Conservation (phyloP, 2,113 vertebrate species). For the Lethenteron reissneri region DNA sequence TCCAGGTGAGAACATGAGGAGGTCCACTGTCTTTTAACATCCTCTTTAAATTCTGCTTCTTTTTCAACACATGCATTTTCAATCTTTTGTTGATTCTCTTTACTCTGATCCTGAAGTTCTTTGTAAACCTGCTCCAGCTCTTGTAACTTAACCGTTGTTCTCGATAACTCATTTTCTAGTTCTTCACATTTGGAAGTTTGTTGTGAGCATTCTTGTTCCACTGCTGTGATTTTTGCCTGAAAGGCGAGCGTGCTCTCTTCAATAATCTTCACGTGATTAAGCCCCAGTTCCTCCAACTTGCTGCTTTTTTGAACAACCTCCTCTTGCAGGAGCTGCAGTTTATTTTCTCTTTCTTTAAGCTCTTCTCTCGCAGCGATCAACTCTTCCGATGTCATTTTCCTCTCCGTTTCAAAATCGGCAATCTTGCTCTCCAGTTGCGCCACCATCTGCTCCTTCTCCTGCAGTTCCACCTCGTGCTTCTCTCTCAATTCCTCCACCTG, state of each 20-base stretch:
- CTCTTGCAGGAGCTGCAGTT: conserved; percentile 39
- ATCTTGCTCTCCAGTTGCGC: conserved; percentile 33
- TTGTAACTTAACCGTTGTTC: conserved; percentile 27
- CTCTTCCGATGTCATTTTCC: conserved; percentile 25
- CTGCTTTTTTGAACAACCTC: conserved; percentile 21
- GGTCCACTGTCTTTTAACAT: conserved; percentile 24
- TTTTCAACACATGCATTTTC: conserved; percentile 27
- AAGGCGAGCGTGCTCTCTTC: no score
- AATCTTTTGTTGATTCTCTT: conserved; percentile 30
- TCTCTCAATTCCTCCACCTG: conserved; percentile 39
- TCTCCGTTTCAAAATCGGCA: conserved; percentile 24
- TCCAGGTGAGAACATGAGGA: conserved; percentile 26
- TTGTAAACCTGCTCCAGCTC: conserved; percentile 21
- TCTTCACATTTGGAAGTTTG: conserved; percentile 10
- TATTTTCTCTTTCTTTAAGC: conserved; percentile 25
- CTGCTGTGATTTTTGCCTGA: no score
- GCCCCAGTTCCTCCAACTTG: not conserved
- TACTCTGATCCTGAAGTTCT: conserved; percentile 16
- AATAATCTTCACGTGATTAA: no score
- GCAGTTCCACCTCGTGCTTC: conserved; percentile 30
- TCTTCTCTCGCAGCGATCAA: conserved; percentile 35
- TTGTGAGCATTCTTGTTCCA: no score
- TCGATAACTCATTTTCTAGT: conserved; percentile 25
- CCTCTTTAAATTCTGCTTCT: conserved; percentile 28
- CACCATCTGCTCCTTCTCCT: conserved; percentile 44